phyloP scores from a whole-genome alignment of 2,113 vertebrate genomes.

The Lichenostomus cassidix region DNA sequence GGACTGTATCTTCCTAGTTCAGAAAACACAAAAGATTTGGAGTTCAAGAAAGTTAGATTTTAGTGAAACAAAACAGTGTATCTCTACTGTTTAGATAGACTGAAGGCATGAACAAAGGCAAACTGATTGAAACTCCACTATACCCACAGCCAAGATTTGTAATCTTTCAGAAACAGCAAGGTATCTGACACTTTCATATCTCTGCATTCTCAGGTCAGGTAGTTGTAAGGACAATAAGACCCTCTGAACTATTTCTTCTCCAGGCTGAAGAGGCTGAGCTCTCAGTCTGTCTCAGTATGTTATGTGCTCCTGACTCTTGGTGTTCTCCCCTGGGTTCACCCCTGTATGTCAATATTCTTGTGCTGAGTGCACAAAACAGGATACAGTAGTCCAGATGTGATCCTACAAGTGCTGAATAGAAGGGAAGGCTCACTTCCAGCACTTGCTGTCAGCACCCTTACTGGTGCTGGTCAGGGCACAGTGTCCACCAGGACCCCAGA shows the following conservation, averaged over 20 bases:
- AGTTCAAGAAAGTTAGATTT: background rate
- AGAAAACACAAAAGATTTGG: background rate
- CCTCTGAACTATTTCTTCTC: background rate
- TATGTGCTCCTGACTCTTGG: background rate
- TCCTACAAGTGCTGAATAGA: background rate
- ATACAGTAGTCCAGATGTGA: background rate
- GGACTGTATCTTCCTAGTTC: background rate
- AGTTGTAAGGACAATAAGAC: background rate
- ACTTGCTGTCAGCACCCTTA: background rate
- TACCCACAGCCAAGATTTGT: background rate
- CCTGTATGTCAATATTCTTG: background rate
- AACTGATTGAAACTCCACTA: background rate
- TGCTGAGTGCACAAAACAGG: background rate
- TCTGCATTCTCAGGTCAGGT: background rate
- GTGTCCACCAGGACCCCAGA: background rate
- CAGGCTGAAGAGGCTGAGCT: background rate
- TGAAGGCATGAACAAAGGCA: background rate
- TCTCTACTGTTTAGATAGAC: background rate
- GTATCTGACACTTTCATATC: background rate
- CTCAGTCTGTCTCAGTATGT: background rate
- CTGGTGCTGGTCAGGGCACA: background rate
- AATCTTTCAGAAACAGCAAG: background rate
- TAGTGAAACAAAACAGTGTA: background rate
- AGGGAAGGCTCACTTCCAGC: background rate
- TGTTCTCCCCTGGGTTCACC: background rate